Evolutionary conservation across 2,113 vertebrate species (phyloP).

Genomic region (Nothoprocta perdicaria): DNA sequence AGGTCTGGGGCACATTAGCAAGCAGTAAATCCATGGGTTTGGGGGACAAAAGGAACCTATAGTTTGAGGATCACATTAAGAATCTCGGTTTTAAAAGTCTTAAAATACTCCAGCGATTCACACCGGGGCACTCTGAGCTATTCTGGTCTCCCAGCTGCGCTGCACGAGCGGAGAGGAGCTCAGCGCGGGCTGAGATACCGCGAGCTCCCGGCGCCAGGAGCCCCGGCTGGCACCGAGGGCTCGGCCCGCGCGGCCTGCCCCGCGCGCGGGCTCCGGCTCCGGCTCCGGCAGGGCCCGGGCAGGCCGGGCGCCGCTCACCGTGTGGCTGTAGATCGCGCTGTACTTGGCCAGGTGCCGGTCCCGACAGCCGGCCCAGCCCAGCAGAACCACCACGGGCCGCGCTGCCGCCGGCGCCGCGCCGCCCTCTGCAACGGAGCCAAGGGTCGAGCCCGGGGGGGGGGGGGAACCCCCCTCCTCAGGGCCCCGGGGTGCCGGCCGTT

Average conservation of each 20-base stretch:
- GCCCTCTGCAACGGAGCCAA: slow-evolving; percentile 76
- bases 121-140: background rate
- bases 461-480: too few relatives aligned
- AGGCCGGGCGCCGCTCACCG: slow-evolving; percentile 74
- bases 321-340: slow-evolving; percentile 90
- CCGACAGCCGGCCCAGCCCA: slow-evolving; percentile 95
- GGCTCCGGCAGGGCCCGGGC: too few relatives aligned
- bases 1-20: background rate
- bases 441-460: too few relatives aligned
- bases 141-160: background rate
- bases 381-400: slow-evolving; percentile 89
- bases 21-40: background rate
- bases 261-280: too few relatives aligned
- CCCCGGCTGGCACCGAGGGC: background rate
- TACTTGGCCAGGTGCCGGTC: slow-evolving; percentile 94
- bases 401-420: slow-evolving; percentile 3
- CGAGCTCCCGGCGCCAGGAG: background rate
- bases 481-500: background rate
- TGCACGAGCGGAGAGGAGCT: background rate
- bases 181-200: background rate
- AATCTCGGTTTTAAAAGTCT: background rate
- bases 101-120: background rate
- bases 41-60: background rate
- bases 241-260: background rate
- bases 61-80: background rate